Percentiles rank a stretch among this genome's conserved stretches.
These are phyloP conservation scores for Lagopus leucura DNA, from an alignment of 2,113 vertebrate genomes.

Conservation along the genomic window DNA sequence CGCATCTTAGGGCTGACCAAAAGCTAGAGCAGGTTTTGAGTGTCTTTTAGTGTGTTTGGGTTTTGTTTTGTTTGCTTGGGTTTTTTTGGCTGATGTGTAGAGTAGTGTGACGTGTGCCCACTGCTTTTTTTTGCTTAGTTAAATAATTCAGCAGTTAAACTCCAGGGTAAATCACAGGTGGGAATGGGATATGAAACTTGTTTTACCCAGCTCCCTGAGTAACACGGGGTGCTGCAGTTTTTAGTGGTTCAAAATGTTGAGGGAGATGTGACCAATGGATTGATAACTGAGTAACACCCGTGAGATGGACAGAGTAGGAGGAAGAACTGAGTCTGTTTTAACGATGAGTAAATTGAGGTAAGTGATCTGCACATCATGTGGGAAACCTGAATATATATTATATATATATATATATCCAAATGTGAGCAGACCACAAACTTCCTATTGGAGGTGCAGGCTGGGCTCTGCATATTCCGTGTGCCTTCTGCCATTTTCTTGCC, in stretches of 20 bases:
- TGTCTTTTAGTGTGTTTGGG: background rate
- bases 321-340: accelerated
- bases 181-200: accelerated
- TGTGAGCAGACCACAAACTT: accelerated
- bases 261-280: background rate
- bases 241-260: background rate
- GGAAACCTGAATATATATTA: background rate
- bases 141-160: background rate
- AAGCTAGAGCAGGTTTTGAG: background rate
- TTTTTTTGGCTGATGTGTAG: background rate
- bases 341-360: background rate
- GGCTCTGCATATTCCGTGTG: background rate
- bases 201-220: background rate
- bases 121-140: no score
- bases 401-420: no score
- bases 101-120: background rate
- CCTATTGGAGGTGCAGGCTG: background rate
- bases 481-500: background rate
- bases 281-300: no score
- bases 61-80: background rate
- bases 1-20: background rate
- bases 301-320: background rate
- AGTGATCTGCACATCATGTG: accelerated
- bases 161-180: background rate
- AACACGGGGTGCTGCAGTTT: background rate